Conservation (phyloP, 1,140 invertebrate genomes). For the Lanistes nyassanus region DNA sequence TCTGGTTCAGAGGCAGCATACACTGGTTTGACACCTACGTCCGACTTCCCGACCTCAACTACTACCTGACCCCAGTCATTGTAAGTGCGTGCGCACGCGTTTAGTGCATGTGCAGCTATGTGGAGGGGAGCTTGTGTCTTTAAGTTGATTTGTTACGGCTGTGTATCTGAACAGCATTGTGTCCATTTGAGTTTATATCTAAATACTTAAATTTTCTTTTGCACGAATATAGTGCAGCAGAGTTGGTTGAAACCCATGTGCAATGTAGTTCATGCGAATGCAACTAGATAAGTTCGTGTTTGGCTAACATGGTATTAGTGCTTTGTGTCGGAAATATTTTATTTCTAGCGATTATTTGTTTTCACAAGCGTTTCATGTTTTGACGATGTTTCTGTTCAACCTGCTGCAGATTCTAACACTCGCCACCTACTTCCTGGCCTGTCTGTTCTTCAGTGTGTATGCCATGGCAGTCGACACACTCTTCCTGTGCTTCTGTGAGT, state of each 20-base stretch:
- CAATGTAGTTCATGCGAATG: not conserved
- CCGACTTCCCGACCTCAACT: conserved; percentile 71
- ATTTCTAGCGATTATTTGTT: too few species aligned
- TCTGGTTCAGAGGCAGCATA: conserved; percentile 67
- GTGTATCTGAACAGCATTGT: not conserved
- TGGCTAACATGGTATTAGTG: too few species aligned
- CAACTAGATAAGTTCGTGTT: too few species aligned
- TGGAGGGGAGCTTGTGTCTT: not conserved
- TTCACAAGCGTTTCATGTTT: not conserved
- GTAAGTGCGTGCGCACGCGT: conserved; percentile 51
- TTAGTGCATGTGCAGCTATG: not conserved
- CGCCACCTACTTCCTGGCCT: conserved; percentile 80
- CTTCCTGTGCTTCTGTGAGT: conserved; percentile 93
- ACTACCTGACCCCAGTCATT: conserved; percentile 70
- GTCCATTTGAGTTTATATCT: not conserved
- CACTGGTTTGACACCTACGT: conserved; percentile 52
- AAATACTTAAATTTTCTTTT: not conserved
- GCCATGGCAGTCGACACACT: conserved; percentile 94
- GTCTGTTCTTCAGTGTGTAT: conserved; percentile 94
- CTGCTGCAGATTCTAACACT: conserved; percentile 59
- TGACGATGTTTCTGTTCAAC: not conserved
- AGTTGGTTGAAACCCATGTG: not conserved
- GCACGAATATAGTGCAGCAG: not conserved
- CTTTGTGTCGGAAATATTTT: too few species aligned
- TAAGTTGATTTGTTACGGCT: not conserved